Percentiles rank a stretch among this genome's conserved stretches.
These are phyloP conservation scores for Drosophila emarginata DNA, from an alignment of 2,888 invertebrate species.

Conservation along the genomic window DNA sequence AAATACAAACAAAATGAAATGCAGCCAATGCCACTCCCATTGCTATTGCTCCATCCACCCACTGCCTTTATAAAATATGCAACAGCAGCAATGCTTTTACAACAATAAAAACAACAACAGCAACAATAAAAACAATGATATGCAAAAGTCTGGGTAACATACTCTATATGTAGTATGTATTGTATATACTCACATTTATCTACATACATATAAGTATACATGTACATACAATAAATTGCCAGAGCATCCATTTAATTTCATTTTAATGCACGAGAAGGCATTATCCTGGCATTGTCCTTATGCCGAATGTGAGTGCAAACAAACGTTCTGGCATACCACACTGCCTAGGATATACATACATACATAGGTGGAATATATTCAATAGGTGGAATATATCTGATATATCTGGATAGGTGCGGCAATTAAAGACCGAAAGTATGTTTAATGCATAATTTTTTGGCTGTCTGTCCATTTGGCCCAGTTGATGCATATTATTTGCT, in stretches of 20 bases:
- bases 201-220: not conserved
- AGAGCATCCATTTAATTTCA: conserved; percentile 71
- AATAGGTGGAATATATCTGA: conserved; percentile 15
- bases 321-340: conserved; percentile 31
- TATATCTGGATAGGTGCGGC: conserved; percentile 19
- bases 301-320: conserved; percentile 48
- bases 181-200: not conserved
- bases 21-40: conserved; percentile 13
- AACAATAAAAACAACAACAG: conserved; percentile 49
- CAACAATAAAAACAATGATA: conserved; percentile 1
- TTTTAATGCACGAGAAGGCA: conserved; percentile 68
- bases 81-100: conserved; percentile 57
- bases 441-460: conserved; percentile 58
- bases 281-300: conserved; percentile 45
- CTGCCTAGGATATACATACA: not conserved
- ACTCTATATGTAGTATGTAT: not conserved
- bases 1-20: conserved; percentile 41
- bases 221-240: conserved; percentile 34
- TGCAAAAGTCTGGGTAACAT: not conserved
- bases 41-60: conserved; percentile 5
- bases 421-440: conserved; percentile 56
- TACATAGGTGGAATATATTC: not conserved
- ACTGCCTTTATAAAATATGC: conserved; percentile 62
- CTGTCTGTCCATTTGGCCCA: conserved; percentile 18
- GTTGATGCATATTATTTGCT: conserved; percentile 59